Evolutionary conservation across 2,797 vertebrate species (phyloP).

Genomic region (Naso thynnoides): DNA sequence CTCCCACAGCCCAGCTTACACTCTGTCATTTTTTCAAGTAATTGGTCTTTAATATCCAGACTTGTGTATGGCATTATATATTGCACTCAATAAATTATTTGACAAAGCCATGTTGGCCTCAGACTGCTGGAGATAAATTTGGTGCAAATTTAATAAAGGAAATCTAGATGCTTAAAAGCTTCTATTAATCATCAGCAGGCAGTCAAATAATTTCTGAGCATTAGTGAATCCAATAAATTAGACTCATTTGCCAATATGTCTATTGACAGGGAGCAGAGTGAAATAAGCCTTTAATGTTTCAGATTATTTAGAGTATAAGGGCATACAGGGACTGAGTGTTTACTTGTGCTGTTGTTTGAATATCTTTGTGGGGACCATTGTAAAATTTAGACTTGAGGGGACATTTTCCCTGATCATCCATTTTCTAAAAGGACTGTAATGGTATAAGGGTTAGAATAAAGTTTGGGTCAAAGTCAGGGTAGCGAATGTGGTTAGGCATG

Average conservation of each 20-base stretch:
- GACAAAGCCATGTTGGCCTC: slow-evolving; percentile 62
- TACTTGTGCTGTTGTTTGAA: background rate
- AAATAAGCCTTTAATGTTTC: slow-evolving; percentile 59
- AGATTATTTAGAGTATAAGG: slow-evolving; percentile 40
- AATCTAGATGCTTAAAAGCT: slow-evolving; percentile 69
- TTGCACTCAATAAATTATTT: slow-evolving; percentile 71
- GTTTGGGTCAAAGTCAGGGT: slow-evolving; percentile 11
- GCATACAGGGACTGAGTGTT: background rate
- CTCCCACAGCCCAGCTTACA: slow-evolving; percentile 41
- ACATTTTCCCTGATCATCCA: slow-evolving; percentile 6
- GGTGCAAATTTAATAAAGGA: slow-evolving; percentile 75
- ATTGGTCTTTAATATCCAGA: slow-evolving; percentile 66
- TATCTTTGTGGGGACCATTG: background rate
- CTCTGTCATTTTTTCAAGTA: slow-evolving; percentile 50
- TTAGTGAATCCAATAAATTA: slow-evolving; percentile 74
- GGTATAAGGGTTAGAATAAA: slow-evolving; percentile 6
- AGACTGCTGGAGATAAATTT: slow-evolving; percentile 60
- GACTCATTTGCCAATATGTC: slow-evolving; percentile 71
- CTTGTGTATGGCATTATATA: slow-evolving; percentile 49
- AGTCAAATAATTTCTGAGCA: slow-evolving; percentile 71
- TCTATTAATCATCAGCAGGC: slow-evolving; percentile 75
- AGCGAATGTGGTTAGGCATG: background rate
- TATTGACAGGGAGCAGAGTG: slow-evolving; percentile 59
- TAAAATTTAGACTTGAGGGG: background rate
- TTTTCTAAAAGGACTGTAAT: too few species aligned